Evolutionary conservation across 2,113 vertebrate genomes (phyloP), one percentile per base, ranked within the genome.

Genomic region (Herpetotheres cachinnans): DNA sequence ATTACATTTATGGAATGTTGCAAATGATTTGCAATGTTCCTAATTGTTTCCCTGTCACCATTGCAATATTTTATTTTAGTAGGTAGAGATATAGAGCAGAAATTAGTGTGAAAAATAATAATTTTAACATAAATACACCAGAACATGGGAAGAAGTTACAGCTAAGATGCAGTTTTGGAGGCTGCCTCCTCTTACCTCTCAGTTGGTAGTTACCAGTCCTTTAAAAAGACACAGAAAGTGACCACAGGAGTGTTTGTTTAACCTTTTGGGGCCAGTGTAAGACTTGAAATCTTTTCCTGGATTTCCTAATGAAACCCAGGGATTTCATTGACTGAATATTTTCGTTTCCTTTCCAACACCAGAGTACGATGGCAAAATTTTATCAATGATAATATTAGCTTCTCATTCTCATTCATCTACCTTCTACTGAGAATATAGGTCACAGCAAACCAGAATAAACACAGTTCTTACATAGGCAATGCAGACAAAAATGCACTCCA

Each of bases 291-390:
- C 1, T 86, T 93, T 67, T 63, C 26, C 15, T 77, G n/a, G 26
- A 4, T 77, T 91, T 90, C 6, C 16, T 84, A 73, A 47, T 21
- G 30, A 93, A 83, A 72, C 5, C 1, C 7, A 24, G 6, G 3
- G 6, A 61, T 93, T 91, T 79, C 4, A 34, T 76, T 55, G 65
- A 5, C 20, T 58, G n/a, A 63, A 54, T 47, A 36, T 65, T 77
- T 74, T 13, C 12, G 4, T 70, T 96, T 78, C 52, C 38, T 36
- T 82, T 69, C 16, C 19, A 76, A 92, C 76, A 70, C 61, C 38
- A 46, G 5, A 6, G 22, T 8, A 27, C 0, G 0, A 21, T n/a
- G 20, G 3, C 16, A 81, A 29, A 59, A 67, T 63, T 74, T 66
- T 55, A 20, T 36, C 5, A 55, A 24, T 58, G 10, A 13, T 17